Evolutionary conservation across 2,888 invertebrate genomes (phyloP).

Genomic region (Drosophila robusta): DNA sequence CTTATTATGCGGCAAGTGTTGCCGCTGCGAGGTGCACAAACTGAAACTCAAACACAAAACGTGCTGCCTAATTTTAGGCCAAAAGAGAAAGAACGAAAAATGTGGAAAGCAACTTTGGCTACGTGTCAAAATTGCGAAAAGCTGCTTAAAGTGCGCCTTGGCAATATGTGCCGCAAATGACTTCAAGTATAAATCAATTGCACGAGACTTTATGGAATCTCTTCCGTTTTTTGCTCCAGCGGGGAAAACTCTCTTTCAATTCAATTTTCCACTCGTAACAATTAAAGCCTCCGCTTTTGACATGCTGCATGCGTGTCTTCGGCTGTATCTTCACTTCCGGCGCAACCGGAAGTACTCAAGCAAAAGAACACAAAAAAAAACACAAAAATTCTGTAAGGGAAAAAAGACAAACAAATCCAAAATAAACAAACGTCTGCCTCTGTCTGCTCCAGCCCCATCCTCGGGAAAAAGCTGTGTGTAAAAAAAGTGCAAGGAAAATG

Average conservation of each 20-base stretch:
- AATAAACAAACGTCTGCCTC: slow-evolving; percentile 69
- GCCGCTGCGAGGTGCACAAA: slow-evolving; percentile 42
- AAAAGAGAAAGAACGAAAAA: slow-evolving; percentile 5
- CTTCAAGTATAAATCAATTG: slow-evolving; percentile 55
- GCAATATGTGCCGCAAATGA: slow-evolving; percentile 51
- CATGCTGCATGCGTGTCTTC: slow-evolving; percentile 47
- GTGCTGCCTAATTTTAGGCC: slow-evolving; percentile 71
- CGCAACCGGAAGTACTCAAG: slow-evolving; percentile 76
- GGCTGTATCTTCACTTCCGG: slow-evolving; percentile 64
- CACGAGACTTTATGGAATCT: slow-evolving; percentile 3
- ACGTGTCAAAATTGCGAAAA: slow-evolving; percentile 55
- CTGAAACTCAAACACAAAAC: slow-evolving; percentile 44
- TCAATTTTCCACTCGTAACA: slow-evolving; percentile 72
- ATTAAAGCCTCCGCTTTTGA: slow-evolving; percentile 59
- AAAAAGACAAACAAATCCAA: slow-evolving; percentile 79
- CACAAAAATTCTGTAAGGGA: slow-evolving; percentile 39
- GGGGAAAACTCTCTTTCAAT: slow-evolving; percentile 36
- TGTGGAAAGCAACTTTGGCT: slow-evolving; percentile 19
- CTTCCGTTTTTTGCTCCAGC: neutral
- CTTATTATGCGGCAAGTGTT: slow-evolving; percentile 74
- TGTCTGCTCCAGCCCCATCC: neutral
- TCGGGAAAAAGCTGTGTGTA: slow-evolving; percentile 31
- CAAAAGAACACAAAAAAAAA: slow-evolving; percentile 44
- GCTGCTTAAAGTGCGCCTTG: slow-evolving; percentile 47
- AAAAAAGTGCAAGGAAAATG: slow-evolving; percentile 55